Evolutionary conservation across 2,797 vertebrate genomes (phyloP).

Genomic region (Fistularia commersonii): DNA sequence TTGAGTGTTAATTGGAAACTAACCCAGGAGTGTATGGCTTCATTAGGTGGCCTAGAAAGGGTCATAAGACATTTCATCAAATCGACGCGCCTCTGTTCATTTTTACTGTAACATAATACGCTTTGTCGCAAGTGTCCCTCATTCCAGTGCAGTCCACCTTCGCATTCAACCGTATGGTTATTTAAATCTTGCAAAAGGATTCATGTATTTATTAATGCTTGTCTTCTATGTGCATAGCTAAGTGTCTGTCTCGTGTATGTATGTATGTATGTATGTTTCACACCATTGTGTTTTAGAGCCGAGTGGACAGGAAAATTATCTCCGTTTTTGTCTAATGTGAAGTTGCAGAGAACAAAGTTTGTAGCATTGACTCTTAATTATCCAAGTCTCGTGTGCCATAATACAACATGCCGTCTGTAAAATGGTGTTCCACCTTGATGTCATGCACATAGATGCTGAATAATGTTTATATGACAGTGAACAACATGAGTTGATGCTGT

Average conservation of each 20-base stretch:
- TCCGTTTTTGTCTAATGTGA: neutral
- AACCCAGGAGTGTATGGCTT: conserved; percentile 36
- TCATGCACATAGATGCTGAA: conserved; percentile 65
- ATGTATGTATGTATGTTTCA: conserved; percentile 57
- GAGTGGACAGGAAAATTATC: conserved; percentile 1
- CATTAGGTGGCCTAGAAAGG: conserved; percentile 48
- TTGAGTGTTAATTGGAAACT: conserved; percentile 37
- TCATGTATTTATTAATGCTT: conserved; percentile 49
- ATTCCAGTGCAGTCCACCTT: conserved; percentile 36
- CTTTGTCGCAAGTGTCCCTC: conserved; percentile 54
- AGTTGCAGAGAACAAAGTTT: too few species aligned
- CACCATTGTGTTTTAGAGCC: conserved; percentile 45
- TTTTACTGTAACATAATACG: conserved; percentile 65
- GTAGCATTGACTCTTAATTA: too few species aligned
- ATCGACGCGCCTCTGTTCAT: conserved; percentile 46
- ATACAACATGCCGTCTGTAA: neutral
- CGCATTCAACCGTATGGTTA: conserved; percentile 44
- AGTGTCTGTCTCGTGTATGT: conserved; percentile 58
- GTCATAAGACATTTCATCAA: conserved; percentile 40
- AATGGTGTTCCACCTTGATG: conserved; percentile 47
- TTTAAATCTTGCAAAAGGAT: conserved; percentile 26
- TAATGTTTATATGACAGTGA: conserved; percentile 74
- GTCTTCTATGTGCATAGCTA: conserved; percentile 39
- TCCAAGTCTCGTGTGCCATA: too few species aligned
- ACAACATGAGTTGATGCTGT: conserved; percentile 83